Conservation (phyloP, 2,113 vertebrate species). For the Hylia prasina region DNA sequence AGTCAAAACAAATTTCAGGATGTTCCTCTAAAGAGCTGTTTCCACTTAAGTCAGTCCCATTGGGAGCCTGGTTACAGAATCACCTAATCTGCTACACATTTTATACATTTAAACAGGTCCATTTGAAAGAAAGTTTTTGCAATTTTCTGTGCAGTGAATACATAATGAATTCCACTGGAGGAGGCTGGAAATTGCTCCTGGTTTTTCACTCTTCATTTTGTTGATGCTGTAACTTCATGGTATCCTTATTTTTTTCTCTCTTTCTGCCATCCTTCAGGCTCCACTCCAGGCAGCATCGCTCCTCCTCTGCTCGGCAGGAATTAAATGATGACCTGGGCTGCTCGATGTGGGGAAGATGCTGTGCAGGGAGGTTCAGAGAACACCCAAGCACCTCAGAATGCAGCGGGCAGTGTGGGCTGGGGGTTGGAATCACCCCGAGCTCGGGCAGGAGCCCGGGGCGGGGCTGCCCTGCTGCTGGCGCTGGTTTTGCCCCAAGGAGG, state of each 20-base stretch:
- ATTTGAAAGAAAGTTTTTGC: slow-evolving; percentile 44
- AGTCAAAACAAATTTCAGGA: slow-evolving; percentile 64
- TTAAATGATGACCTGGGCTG: background rate
- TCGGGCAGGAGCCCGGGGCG: no score
- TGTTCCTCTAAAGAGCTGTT: slow-evolving; percentile 65
- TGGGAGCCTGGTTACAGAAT: slow-evolving; percentile 42
- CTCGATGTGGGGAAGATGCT: background rate
- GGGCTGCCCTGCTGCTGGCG: no score
- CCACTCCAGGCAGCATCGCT: background rate
- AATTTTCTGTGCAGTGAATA: background rate
- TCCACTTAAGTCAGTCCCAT: slow-evolving; percentile 35
- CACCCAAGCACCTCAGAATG: accelerated
- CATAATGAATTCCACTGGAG: background rate
- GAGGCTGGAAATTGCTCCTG: background rate
- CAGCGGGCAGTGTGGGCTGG: no score
- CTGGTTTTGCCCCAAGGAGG: background rate
- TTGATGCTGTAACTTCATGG: background rate
- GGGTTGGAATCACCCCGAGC: no score
- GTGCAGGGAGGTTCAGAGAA: background rate
- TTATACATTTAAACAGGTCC: slow-evolving; percentile 51
- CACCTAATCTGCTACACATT: slow-evolving; percentile 33
- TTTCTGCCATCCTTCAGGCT: background rate
- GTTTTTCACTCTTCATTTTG: background rate
- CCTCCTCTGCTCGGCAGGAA: background rate
- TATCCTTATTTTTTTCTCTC: background rate